Conservation (phyloP, 2,888 invertebrate genomes). For the Corythucha ciliata region DNA sequence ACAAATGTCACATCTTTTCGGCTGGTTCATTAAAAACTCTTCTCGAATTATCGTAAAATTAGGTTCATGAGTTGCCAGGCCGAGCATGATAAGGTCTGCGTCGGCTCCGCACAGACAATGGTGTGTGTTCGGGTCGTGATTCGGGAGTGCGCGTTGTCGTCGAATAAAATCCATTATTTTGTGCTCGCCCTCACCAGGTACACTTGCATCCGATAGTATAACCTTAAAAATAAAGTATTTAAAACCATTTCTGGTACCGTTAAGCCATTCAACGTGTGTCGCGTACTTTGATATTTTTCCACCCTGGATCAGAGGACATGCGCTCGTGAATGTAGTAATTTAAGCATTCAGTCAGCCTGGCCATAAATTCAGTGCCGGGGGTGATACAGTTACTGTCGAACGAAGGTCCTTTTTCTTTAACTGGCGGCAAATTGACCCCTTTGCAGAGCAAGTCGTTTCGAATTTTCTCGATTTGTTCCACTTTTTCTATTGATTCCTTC, state of each 20-base stretch:
- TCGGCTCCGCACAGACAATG: conserved; percentile 98
- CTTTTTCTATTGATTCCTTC: conserved; percentile 85
- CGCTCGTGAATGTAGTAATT: conserved; percentile 80
- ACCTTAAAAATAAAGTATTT: conserved; percentile 10
- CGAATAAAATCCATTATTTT: conserved; percentile 99
- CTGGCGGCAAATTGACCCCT: conserved; percentile 69
- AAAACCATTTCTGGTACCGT: neutral
- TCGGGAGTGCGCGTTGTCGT: conserved; percentile 85
- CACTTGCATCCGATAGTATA: conserved; percentile 97
- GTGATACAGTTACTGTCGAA: conserved; percentile 99
- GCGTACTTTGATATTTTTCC: conserved; percentile 80
- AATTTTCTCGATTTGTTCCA: conserved; percentile 71
- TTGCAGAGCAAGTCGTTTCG: conserved; percentile 48
- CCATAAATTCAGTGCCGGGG: conserved; percentile 99
- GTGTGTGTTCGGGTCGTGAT: conserved; percentile 95
- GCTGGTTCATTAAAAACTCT: conserved; percentile 96
- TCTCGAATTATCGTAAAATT: conserved; percentile 98
- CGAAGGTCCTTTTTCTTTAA: conserved; percentile 83
- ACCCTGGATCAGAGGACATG: conserved; percentile 87
- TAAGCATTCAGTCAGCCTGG: conserved; percentile 68
- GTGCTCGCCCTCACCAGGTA: conserved; percentile 96
- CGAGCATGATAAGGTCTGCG: conserved; percentile 96
- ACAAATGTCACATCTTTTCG: conserved; percentile 91
- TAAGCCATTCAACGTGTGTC: too few species aligned
- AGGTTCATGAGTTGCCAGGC: conserved; percentile 96